Evolutionary conservation across 2,888 invertebrate species (phyloP), one percentile per base, ranked within the genome.

Genomic region (Chrysopilus asiliformis): DNA sequence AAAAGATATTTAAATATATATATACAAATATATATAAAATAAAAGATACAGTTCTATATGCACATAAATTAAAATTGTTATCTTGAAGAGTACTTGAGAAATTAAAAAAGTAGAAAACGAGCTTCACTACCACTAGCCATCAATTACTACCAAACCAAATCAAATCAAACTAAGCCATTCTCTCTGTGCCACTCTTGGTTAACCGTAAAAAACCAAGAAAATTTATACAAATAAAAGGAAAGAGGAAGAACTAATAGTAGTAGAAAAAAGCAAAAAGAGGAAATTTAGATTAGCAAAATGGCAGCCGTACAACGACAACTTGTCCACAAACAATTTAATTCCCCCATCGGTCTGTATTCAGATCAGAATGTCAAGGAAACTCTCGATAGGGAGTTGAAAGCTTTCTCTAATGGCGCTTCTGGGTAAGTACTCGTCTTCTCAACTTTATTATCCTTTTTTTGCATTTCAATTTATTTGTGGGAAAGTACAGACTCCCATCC

Each of bases 281-380:
- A 42, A 28, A 67, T 60, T 15, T 29, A 55, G 50, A 24, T 25
- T 17, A 36, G 27, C 25, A 56, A 72, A 60, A 81, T 82, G 82
- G 74, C 80, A 56, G 69, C 72, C 55, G 70, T 73, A 65, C 59
- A 60, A 53, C 72, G 76, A 53, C 70, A 66, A 59, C 67, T 86
- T 64, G 82, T 84, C 50, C 84, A 85, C 70, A 84, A 82, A 66
- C 86, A 87, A 66, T 87, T 85, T 70, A 87, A 87, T 67, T 81
- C 85, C 47, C 86, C 87, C 46, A 83, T 87, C 53, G 80, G 80
- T 58, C 68, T 87, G 39, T 87, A 87, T 63, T 86, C 86, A 24
- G 76, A 76, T 52, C 70, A 77, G 55, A 79, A 82, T 58, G 77
- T 87, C 47, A 74, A 80, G 60, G 85, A 83, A 58, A 79, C 85